Percentiles rank a stretch among this genome's conserved stretches.
Conservation (phyloP, 2,113 vertebrate genomes). For the Atherinomorus stipes region DNA sequence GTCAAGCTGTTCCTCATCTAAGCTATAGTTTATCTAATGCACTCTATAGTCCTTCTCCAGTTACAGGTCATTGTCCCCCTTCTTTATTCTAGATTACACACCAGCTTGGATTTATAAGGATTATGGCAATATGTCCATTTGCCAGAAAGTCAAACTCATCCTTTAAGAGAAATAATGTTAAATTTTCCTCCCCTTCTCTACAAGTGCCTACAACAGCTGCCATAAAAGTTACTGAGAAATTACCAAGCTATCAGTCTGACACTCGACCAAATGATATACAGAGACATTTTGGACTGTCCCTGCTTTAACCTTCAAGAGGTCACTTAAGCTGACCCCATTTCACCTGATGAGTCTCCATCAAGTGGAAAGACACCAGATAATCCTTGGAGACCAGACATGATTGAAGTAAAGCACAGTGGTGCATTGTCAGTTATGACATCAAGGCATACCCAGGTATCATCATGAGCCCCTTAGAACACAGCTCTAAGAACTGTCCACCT, state of each 20-base stretch:
- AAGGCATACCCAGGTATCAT: background rate
- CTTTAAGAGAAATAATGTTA: too few relatives aligned
- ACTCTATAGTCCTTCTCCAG: too few relatives aligned
- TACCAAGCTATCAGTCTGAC: constrained; percentile 19
- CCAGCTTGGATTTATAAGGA: too few relatives aligned
- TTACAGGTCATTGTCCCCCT: too few relatives aligned
- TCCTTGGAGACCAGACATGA: constrained; percentile 12
- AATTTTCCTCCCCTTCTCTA: too few relatives aligned
- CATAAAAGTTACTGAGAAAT: constrained; percentile 33
- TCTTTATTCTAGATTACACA: too few relatives aligned
- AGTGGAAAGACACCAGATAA: background rate
- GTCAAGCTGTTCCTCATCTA: constrained; percentile 6
- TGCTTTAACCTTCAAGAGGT: background rate
- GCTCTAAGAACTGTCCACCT: too few relatives aligned
- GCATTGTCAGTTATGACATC: background rate
- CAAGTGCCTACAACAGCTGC: constrained; percentile 12
- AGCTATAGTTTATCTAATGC: too few relatives aligned
- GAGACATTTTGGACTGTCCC: background rate
- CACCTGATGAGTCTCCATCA: background rate
- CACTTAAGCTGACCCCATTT: background rate
- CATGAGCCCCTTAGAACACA: too few relatives aligned
- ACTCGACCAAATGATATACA: too few relatives aligned
- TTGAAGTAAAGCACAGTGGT: constrained; percentile 28
- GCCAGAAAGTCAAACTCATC: too few relatives aligned
- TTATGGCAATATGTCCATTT: too few relatives aligned